Evolutionary conservation across 2,797 vertebrate genomes (phyloP), one percentile per base, ranked within the genome.

Genomic region (Cuculus canorus): DNA sequence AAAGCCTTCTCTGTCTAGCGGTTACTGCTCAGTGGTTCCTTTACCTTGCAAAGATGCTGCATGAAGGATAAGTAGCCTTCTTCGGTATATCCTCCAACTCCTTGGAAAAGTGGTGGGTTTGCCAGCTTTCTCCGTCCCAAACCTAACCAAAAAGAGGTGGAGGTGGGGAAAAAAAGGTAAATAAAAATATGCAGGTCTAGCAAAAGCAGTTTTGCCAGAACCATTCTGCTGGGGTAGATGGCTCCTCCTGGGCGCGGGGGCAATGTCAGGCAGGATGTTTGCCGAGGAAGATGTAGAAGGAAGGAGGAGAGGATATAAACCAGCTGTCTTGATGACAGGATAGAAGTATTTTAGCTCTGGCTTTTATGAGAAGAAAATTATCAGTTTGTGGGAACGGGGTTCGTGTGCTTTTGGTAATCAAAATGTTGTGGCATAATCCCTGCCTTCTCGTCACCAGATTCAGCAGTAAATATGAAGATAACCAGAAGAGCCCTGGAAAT

Each of bases 301-400:
- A 93, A 75, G 30, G 52, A 92, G 14, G 64, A 83, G 24, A 64
- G 66, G 72, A 90, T 88, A 66, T 72, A 95, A 91, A 66, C 72
- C 94, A 96, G 69, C 79, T 45, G 33, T 48, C 90, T 59, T 54
- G 86, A 73, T 96, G 94, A 91, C 86, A 92, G 87, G 59, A 61
- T 63, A 69, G 76, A 45, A 78, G 72, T 59, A 30, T 75, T 90
- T 81, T 48, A 86, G 39, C 70, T 91, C 52, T 81, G 85, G 79
- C 32, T 95, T 91, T 92, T 88, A 27, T 16, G 22, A 86, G 73
- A 81, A 82, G 73, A 83, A 91, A 91, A 92, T 76, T 63, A 94
- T 72, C 79, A 57, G 79, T 83, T 90, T 88, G 77, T 86, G 92
- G 90, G 47, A 83, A 61, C 0, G 0, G 33, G 25, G 9, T 61